These are phyloP conservation scores for Tenthredo scrophulariae DNA, from an alignment of 2,888 invertebrate genomes.

Conservation along the genomic window DNA sequence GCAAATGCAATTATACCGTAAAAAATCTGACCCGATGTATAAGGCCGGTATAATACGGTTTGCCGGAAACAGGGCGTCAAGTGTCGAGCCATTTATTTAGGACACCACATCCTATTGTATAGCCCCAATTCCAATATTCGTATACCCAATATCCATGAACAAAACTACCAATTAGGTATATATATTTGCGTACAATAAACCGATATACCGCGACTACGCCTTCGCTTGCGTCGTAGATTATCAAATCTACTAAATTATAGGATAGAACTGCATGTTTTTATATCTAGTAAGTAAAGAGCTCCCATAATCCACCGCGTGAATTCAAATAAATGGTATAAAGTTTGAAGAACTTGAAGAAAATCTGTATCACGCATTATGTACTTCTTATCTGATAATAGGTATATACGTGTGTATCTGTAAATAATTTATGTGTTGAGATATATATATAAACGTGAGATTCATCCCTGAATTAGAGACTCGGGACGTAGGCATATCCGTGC, in stretches of 20 bases:
- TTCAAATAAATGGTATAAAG: not conserved
- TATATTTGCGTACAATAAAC: not conserved
- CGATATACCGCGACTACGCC: too few relatives aligned
- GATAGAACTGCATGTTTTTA: too few relatives aligned
- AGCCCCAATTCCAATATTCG: not conserved
- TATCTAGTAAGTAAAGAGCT: too few relatives aligned
- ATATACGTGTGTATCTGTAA: not conserved
- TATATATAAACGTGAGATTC: not conserved
- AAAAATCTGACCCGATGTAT: not conserved
- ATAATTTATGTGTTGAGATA: not conserved
- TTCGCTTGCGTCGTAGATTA: too few relatives aligned
- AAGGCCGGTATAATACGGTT: not conserved
- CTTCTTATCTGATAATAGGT: too few relatives aligned
- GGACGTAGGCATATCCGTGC: constrained; percentile 18
- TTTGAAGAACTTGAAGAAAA: too few relatives aligned
- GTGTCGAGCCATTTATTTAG: not conserved
- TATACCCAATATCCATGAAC: not conserved
- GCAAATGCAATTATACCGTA: not conserved
- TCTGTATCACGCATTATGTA: too few relatives aligned
- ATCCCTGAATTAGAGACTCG: not conserved
- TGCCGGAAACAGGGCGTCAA: constrained; percentile 6
- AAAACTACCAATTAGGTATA: not conserved
- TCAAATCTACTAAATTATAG: too few relatives aligned
- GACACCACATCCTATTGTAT: not conserved
- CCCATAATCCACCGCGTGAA: not conserved